These are phyloP conservation scores for Thunnus thynnus DNA, from an alignment of 2,113 vertebrate species.

Conservation along the genomic window DNA sequence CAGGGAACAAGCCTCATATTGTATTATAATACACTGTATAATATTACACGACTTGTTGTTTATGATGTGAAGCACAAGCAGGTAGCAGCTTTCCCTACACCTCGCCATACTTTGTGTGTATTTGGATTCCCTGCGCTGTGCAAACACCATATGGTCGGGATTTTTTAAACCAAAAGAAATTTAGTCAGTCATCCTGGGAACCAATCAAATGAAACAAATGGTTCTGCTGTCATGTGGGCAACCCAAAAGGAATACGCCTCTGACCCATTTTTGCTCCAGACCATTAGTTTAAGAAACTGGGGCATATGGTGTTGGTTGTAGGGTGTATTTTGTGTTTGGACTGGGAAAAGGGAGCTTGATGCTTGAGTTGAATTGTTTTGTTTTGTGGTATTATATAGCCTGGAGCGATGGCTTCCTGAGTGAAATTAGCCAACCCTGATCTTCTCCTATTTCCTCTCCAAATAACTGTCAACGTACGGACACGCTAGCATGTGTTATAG, in stretches of 20 bases:
- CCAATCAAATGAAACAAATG: slow-evolving; percentile 68
- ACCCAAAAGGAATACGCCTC: slow-evolving; percentile 44
- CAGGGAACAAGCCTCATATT: slow-evolving; percentile 15
- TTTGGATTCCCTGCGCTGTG: slow-evolving; percentile 42
- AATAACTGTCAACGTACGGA: slow-evolving; percentile 22
- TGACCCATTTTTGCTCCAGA: slow-evolving; percentile 58
- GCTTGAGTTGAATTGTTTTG: slow-evolving; percentile 28
- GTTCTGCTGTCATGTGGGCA: slow-evolving; percentile 38
- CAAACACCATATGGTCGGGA: slow-evolving; percentile 67
- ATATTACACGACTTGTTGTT: slow-evolving; percentile 34
- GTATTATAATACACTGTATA: slow-evolving; percentile 32
- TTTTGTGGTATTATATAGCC: slow-evolving; percentile 36
- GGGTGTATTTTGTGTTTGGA: slow-evolving; percentile 37
- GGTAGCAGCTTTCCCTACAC: slow-evolving; percentile 28
- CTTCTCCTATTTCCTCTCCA: slow-evolving; percentile 18
- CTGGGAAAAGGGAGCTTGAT: slow-evolving; percentile 28
- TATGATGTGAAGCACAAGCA: slow-evolving; percentile 18
- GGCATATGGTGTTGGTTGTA: slow-evolving; percentile 57
- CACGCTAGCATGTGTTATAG: slow-evolving; percentile 8
- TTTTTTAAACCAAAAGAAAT: slow-evolving; percentile 48
- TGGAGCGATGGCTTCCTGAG: slow-evolving; percentile 2
- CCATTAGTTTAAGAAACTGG: slow-evolving; percentile 56
- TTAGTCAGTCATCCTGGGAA: slow-evolving; percentile 42
- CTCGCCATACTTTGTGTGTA: slow-evolving; percentile 43
- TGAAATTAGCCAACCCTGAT: slow-evolving; percentile 18